These are phyloP conservation scores for Desmodus rotundus DNA, from an alignment of 2,113 vertebrate genomes.

Conservation along the genomic window DNA sequence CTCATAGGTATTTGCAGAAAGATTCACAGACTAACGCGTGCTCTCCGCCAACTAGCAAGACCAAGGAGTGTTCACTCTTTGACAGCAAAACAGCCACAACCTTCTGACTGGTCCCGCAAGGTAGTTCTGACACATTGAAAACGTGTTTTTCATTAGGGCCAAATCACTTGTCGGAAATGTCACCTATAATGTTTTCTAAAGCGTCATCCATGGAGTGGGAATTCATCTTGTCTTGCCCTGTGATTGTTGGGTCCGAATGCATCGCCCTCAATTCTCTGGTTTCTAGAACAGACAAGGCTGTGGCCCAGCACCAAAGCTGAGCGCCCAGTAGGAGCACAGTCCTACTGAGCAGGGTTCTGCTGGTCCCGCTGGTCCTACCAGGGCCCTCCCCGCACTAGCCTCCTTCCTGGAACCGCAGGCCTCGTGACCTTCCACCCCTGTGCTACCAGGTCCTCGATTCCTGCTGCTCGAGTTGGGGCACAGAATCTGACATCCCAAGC, in stretches of 20 bases:
- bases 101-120: neutral
- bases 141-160: neutral
- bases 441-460: fast-evolving
- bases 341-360: neutral
- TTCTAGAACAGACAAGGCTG: neutral
- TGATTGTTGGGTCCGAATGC: neutral
- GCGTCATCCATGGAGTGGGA: neutral
- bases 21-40: neutral
- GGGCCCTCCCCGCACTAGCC: neutral
- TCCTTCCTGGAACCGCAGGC: neutral
- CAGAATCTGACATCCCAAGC: neutral
- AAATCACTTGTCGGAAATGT: neutral
- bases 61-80: neutral
- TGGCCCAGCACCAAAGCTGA: neutral
- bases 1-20: neutral
- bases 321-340: neutral
- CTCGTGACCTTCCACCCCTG: neutral
- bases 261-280: neutral
- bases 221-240: neutral
- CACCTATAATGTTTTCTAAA: neutral
- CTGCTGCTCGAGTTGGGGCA: neutral
- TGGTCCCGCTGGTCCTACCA: neutral
- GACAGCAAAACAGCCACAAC: neutral
- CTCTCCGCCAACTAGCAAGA: neutral
- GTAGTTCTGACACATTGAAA: neutral